Evolutionary conservation across 2,113 vertebrate species (phyloP).

Genomic region (Morone saxatilis): DNA sequence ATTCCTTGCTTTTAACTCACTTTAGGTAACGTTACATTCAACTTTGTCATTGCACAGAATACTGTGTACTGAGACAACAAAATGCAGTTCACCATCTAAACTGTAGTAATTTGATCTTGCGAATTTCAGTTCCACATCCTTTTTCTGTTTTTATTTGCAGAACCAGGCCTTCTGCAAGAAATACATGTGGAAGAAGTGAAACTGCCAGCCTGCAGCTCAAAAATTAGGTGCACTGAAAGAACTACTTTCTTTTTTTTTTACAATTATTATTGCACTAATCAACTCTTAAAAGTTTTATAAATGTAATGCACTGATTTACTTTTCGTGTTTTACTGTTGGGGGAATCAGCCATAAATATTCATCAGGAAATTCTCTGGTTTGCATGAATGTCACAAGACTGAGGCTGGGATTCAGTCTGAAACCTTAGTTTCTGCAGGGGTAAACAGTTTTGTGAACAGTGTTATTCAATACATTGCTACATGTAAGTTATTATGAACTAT

Average conservation of each 20-base stretch:
- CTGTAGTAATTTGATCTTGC: background rate
- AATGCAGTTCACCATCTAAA: background rate
- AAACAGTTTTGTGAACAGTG: slow-evolving; percentile 22
- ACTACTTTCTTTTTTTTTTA: slow-evolving; percentile 18
- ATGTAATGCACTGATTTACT: slow-evolving; percentile 27
- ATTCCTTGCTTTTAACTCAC: background rate
- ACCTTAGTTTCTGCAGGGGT: slow-evolving; percentile 13
- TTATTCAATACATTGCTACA: background rate
- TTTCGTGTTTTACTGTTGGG: background rate
- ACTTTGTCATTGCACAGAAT: background rate
- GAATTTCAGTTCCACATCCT: background rate
- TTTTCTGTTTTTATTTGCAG: slow-evolving; percentile 50
- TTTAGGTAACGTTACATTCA: background rate
- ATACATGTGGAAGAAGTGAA: slow-evolving; percentile 71
- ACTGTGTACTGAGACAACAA: background rate
- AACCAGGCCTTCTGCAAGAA: slow-evolving; percentile 77
- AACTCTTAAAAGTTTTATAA: slow-evolving; percentile 27
- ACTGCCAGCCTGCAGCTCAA: background rate
- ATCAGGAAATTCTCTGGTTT: background rate
- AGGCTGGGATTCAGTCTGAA: slow-evolving; percentile 36
- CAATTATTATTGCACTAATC: slow-evolving; percentile 1
- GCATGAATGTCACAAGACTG: slow-evolving; percentile 31
- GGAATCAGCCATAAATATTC: background rate
- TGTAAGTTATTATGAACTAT: slow-evolving; percentile 19
- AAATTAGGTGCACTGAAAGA: background rate